Conservation (phyloP, 2,888 invertebrate species). For the Bombyx huttoni region DNA sequence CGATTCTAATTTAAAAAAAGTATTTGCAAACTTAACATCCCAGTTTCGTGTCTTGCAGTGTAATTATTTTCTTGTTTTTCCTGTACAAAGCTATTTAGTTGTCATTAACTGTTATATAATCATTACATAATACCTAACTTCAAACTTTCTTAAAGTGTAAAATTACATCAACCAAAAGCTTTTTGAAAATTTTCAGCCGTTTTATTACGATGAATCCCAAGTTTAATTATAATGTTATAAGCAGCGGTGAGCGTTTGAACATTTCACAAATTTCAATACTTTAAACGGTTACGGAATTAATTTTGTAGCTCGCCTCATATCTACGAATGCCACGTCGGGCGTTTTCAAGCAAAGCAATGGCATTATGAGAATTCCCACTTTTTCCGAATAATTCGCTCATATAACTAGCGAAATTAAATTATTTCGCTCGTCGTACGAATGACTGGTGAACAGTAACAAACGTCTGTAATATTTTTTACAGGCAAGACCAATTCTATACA, state of each 20-base stretch:
- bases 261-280: conserved; percentile 3
- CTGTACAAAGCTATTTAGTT: no score
- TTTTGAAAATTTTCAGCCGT: not conserved
- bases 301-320: conserved; percentile 33
- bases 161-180: no score
- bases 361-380: conserved; percentile 48
- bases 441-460: conserved; percentile 19
- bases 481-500: conserved; percentile 6
- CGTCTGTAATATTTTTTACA: not conserved
- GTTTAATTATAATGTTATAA: conserved; percentile 1
- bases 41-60: no score
- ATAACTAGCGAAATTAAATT: conserved; percentile 50
- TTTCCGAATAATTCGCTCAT: conserved; percentile 40
- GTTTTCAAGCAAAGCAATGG: conserved; percentile 40
- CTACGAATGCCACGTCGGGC: conserved; percentile 39
- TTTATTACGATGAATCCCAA: not conserved
- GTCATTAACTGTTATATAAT: no score
- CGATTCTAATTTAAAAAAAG: no score
- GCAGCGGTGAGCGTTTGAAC: conserved; percentile 1
- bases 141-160: no score
- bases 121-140: no score
- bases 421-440: conserved; percentile 27
- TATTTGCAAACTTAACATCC: no score
- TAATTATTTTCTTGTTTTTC: no score
- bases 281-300: conserved; percentile 33